phyloP scores from a whole-genome alignment of 1,140 invertebrate species.

The Eufriesea mexicana region DNA sequence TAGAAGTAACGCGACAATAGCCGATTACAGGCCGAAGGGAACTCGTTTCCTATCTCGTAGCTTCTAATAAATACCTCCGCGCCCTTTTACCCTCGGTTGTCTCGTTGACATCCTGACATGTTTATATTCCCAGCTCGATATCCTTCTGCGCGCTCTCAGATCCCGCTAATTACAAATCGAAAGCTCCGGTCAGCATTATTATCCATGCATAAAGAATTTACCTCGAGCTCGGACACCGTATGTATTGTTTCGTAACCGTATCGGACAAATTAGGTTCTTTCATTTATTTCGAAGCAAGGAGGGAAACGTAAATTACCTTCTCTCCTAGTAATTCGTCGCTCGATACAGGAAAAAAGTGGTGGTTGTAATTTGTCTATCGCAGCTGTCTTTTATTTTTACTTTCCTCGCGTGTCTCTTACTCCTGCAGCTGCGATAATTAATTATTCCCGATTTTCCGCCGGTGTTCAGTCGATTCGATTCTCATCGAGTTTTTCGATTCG shows the following conservation, averaged over 20 bases:
- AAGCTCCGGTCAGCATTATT: too few relatives aligned
- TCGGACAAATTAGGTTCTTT: too few relatives aligned
- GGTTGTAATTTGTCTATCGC: slow-evolving; percentile 33
- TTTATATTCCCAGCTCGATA: slow-evolving; percentile 43
- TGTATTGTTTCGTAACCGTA: too few relatives aligned
- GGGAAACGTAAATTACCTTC: neutral
- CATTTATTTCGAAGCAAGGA: too few relatives aligned
- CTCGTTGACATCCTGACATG: slow-evolving; percentile 63
- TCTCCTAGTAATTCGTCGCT: neutral
- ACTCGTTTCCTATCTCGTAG: slow-evolving; percentile 41
- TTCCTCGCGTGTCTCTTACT: neutral
- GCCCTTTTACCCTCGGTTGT: slow-evolving; percentile 49
- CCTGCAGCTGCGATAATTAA: slow-evolving; percentile 32
- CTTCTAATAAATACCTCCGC: slow-evolving; percentile 65
- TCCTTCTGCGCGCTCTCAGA: too few relatives aligned
- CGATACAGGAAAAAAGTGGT: neutral
- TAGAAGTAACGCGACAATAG: slow-evolving; percentile 72
- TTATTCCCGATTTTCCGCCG: slow-evolving; percentile 34
- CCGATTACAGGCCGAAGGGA: slow-evolving; percentile 51
- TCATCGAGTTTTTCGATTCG: neutral
- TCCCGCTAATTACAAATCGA: too few relatives aligned
- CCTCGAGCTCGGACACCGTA: too few relatives aligned
- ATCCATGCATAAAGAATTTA: too few relatives aligned
- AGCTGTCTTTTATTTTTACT: slow-evolving; percentile 41
- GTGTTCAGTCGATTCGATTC: too few relatives aligned